Percentiles rank a stretch among this genome's conserved stretches.
These are phyloP conservation scores for Carcharodon carcharias DNA, from an alignment of 2,797 vertebrate species.

Conservation along the genomic window DNA sequence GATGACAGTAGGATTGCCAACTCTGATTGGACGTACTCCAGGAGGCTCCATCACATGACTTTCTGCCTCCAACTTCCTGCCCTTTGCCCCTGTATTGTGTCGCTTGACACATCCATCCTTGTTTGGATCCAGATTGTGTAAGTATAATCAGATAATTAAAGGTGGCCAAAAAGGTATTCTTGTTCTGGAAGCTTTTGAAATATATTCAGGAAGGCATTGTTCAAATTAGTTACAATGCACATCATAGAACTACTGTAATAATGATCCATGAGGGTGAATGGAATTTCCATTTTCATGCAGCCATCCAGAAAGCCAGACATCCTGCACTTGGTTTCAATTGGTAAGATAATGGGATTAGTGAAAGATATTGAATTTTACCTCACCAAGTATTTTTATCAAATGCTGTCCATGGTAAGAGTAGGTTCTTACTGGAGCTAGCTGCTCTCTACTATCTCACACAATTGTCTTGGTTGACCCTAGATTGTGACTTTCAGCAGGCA, in stretches of 20 bases:
- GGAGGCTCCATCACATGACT: neutral
- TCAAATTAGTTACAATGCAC: neutral
- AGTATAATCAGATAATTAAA: neutral
- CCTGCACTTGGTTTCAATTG: neutral
- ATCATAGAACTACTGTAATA: neutral
- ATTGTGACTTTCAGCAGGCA: neutral
- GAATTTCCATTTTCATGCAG: neutral
- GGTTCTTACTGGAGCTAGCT: neutral
- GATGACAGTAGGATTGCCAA: neutral
- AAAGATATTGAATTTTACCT: conserved; percentile 8
- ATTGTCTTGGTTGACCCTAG: neutral
- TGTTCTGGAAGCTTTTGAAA: neutral
- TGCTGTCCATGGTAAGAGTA: neutral
- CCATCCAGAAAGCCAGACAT: neutral
- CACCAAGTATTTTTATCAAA: neutral
- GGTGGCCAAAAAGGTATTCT: neutral
- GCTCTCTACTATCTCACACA: neutral
- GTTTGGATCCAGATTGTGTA: neutral
- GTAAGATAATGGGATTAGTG: neutral
- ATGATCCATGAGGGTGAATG: neutral
- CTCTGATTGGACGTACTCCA: neutral
- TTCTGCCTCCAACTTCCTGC: neutral
- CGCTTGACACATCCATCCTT: neutral
- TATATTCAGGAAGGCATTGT: neutral
- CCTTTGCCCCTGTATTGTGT: neutral